Evolutionary conservation across 1,140 invertebrate genomes (phyloP).

Genomic region (Pygmarrhopalites habei): DNA sequence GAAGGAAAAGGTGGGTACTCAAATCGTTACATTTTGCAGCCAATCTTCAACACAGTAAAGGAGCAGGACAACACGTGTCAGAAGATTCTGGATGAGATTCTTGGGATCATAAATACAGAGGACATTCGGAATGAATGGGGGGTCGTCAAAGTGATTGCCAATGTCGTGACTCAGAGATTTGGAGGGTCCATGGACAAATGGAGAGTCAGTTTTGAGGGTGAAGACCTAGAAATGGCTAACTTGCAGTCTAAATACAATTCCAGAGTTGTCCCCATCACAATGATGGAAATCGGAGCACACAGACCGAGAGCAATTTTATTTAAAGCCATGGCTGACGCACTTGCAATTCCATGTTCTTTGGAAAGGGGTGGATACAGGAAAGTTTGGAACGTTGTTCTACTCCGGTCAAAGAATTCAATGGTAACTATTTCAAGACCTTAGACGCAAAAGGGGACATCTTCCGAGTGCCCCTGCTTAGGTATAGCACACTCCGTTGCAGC

Average conservation of each 20-base stretch:
- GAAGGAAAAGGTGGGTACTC: too few species aligned
- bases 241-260: constrained; percentile 28
- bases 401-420: neutral
- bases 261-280: constrained; percentile 18
- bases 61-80: neutral
- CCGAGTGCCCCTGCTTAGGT: too few species aligned
- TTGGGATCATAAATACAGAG: neutral
- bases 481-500: too few species aligned
- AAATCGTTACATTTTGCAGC: too few species aligned
- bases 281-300: constrained; percentile 22
- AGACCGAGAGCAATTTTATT: constrained; percentile 31
- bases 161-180: constrained; percentile 16
- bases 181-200: constrained; percentile 33
- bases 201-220: constrained; percentile 15
- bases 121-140: constrained; percentile 13
- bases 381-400: constrained; percentile 32
- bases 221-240: constrained; percentile 32
- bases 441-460: neutral
- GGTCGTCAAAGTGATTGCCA: constrained; percentile 23
- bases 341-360: constrained; percentile 33
- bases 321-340: constrained; percentile 24
- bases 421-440: too few species aligned
- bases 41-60: constrained; percentile 9
- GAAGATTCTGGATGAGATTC: constrained; percentile 13
- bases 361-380: constrained; percentile 28